Percentiles rank a stretch among this genome's conserved stretches.
Evolutionary conservation across 2,888 invertebrate species (phyloP).

Genomic region (Amphipoea oculea): DNA sequence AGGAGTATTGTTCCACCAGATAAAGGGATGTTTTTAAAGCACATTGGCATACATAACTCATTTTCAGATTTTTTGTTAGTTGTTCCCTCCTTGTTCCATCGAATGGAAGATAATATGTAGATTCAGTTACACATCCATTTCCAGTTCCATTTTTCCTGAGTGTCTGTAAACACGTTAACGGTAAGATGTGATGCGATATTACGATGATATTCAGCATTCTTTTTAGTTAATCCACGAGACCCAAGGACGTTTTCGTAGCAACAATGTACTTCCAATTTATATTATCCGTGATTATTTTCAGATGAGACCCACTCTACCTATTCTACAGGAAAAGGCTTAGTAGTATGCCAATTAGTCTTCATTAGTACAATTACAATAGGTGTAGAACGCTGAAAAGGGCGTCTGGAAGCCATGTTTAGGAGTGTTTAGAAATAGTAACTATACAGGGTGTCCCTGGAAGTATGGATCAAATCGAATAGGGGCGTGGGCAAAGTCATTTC

Average conservation of each 20-base stretch:
- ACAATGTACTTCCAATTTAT: neutral
- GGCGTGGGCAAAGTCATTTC: too few relatives aligned
- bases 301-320: neutral
- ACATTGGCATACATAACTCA: too few relatives aligned
- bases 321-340: neutral
- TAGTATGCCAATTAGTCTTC: neutral
- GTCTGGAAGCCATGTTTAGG: neutral
- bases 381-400: neutral
- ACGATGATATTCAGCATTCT: neutral
- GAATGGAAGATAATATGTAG: too few relatives aligned
- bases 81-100: too few relatives aligned
- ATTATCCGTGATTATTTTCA: neutral
- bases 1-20: too few relatives aligned
- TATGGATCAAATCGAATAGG: too few relatives aligned
- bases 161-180: neutral
- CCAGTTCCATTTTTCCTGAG: neutral
- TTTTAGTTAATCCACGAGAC: neutral
- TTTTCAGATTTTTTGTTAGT: too few relatives aligned
- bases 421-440: neutral
- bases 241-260: neutral
- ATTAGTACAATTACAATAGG: neutral
- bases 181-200: neutral
- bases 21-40: too few relatives aligned
- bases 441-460: too few relatives aligned
- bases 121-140: neutral